Percentiles rank a stretch among this genome's conserved stretches.
phyloP scores from a whole-genome alignment of 2,113 vertebrate genomes.

The Argyrosomus japonicus region DNA sequence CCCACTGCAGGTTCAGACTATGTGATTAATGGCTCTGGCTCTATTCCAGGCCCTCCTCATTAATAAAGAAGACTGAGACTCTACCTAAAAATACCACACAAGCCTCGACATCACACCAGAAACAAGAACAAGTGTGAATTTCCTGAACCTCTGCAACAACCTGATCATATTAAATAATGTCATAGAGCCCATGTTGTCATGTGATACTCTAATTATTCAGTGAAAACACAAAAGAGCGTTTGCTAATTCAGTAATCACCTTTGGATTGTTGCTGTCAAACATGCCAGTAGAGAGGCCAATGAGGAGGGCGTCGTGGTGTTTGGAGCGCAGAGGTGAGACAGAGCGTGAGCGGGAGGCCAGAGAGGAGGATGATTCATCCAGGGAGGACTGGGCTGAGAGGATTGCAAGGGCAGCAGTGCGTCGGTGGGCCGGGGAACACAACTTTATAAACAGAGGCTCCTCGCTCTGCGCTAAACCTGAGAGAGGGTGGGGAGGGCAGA shows the following conservation, averaged over 20 bases:
- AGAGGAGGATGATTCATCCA: slow-evolving; percentile 88
- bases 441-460: slow-evolving; percentile 89
- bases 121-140: slow-evolving; percentile 19
- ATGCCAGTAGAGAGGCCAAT: slow-evolving; percentile 95
- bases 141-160: slow-evolving; percentile 6
- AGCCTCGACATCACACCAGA: slow-evolving; percentile 23
- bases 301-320: slow-evolving; percentile 88
- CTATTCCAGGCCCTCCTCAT: slow-evolving; percentile 53
- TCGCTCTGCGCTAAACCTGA: slow-evolving; percentile 56
- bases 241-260: slow-evolving; percentile 83
- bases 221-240: neutral
- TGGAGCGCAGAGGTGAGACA: slow-evolving; percentile 89
- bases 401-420: slow-evolving; percentile 81
- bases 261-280: slow-evolving; percentile 96
- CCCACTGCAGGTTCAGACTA: slow-evolving; percentile 43
- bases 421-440: slow-evolving; percentile 82
- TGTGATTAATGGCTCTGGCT: slow-evolving; percentile 66
- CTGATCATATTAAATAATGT: slow-evolving; percentile 15
- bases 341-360: slow-evolving; percentile 88
- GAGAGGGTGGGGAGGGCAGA: neutral
- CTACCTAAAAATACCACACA: slow-evolving; percentile 62
- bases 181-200: neutral
- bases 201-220: neutral
- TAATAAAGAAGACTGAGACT: slow-evolving; percentile 65
- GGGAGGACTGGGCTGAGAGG: slow-evolving; percentile 89